Conservation (phyloP, 2,888 invertebrate genomes). For the Julus scandinavius region DNA sequence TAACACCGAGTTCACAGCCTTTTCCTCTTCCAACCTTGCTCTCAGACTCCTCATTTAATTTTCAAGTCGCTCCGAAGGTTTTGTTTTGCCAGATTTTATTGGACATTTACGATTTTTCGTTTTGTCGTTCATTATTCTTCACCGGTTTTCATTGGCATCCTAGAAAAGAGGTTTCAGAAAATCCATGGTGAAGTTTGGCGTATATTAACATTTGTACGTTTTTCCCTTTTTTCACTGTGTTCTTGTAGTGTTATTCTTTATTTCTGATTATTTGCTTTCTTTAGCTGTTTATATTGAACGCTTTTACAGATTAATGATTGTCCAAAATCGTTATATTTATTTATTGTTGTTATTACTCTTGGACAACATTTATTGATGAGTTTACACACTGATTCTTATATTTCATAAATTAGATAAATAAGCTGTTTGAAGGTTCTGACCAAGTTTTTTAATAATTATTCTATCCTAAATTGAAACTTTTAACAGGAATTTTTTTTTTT, state of each 20-base stretch:
- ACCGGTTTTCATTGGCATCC: background rate
- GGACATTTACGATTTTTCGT: conserved; percentile 36
- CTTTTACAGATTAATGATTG: too few relatives aligned
- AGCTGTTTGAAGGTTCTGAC: too few relatives aligned
- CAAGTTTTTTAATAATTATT: too few relatives aligned
- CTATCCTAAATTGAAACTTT: too few relatives aligned
- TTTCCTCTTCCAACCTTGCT: background rate
- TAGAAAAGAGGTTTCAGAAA: background rate
- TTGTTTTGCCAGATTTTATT: conserved; percentile 30
- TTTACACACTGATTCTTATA: too few relatives aligned
- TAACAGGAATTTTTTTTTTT: too few relatives aligned
- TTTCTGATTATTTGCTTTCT: too few relatives aligned
- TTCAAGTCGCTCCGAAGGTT: background rate
- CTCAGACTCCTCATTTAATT: conserved; percentile 3
- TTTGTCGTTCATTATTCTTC: conserved; percentile 24
- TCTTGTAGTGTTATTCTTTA: too few relatives aligned
- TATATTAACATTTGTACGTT: background rate
- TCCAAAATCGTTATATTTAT: too few relatives aligned
- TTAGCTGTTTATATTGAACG: too few relatives aligned
- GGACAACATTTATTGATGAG: background rate
- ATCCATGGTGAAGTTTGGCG: background rate
- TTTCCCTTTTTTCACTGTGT: background rate
- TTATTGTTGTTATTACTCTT: background rate
- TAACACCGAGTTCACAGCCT: background rate
- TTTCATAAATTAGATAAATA: too few relatives aligned